phyloP scores from a whole-genome alignment of 2,797 vertebrate species.

The Eulemur rubriventer region DNA sequence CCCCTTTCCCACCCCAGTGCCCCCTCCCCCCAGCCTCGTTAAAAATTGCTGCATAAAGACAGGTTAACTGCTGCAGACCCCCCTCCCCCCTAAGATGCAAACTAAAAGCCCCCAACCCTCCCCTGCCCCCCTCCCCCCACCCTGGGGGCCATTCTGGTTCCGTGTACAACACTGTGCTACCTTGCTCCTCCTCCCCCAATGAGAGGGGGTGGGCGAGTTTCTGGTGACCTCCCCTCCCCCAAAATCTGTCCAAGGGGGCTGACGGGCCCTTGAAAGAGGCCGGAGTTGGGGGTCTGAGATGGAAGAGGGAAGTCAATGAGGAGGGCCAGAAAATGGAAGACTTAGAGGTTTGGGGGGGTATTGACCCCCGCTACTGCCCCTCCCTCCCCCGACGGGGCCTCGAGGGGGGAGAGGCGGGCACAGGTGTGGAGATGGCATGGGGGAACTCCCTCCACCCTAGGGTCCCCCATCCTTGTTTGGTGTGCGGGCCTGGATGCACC shows the following conservation, averaged over 20 bases:
- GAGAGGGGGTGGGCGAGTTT: conserved; percentile 11
- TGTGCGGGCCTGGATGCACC: background rate
- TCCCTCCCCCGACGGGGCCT: conserved; percentile 67
- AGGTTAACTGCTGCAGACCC: conserved; percentile 57
- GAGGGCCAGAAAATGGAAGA: conserved; percentile 73
- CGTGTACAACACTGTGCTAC: conserved; percentile 66
- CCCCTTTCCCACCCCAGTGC: background rate
- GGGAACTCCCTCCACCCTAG: conserved; percentile 16
- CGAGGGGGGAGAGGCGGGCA: conserved; percentile 71
- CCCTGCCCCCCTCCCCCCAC: conserved; percentile 30
- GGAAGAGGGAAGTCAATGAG: conserved; percentile 34
- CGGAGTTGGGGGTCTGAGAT: conserved; percentile 38
- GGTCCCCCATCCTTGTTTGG: conserved; percentile 21
- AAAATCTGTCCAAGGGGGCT: conserved; percentile 46
- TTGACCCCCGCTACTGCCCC: conserved; percentile 74
- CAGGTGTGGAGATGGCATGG: conserved; percentile 37
- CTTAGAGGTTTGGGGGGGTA: conserved; percentile 71
- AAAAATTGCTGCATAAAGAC: conserved; percentile 74
- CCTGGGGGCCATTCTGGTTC: conserved; percentile 61
- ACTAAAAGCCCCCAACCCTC: conserved; percentile 73
- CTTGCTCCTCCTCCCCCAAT: conserved; percentile 26
- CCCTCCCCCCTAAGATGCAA: conserved; percentile 70
- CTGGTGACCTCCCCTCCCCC: background rate
- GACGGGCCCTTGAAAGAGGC: conserved; percentile 58
- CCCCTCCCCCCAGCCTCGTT: conserved; percentile 71